Percentiles rank a stretch among this genome's conserved stretches.
These are phyloP conservation scores for Aleiodes testaceus DNA, from an alignment of 2,888 invertebrate genomes.

Conservation along the genomic window DNA sequence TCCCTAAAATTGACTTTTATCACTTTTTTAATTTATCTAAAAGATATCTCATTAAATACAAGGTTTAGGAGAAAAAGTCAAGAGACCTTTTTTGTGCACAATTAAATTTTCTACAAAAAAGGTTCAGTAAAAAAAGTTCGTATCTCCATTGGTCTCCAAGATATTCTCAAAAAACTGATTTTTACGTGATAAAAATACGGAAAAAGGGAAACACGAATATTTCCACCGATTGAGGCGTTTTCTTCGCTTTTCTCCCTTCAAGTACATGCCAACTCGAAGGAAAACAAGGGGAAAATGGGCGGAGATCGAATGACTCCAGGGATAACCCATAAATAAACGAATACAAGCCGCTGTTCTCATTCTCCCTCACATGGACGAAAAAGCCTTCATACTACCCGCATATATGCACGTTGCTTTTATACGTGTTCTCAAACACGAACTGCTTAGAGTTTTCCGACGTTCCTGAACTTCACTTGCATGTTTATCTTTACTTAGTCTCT, in stretches of 20 bases:
- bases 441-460: constrained; percentile 47
- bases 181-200: not conserved
- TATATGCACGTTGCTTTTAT: constrained; percentile 47
- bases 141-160: too few relatives aligned
- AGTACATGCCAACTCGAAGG: constrained; percentile 17
- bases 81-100: too few relatives aligned
- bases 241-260: not conserved
- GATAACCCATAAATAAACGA: constrained; percentile 62
- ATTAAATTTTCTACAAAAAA: too few relatives aligned
- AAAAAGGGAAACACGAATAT: not conserved
- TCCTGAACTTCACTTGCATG: constrained; percentile 35
- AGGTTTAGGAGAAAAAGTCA: too few relatives aligned
- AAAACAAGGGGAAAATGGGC: constrained; percentile 43
- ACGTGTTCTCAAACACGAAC: constrained; percentile 49
- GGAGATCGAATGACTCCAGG: constrained; percentile 43
- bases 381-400: constrained; percentile 60
- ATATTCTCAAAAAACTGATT: too few relatives aligned
- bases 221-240: too few relatives aligned
- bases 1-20: too few relatives aligned
- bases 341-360: constrained; percentile 34
- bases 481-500: constrained; percentile 38
- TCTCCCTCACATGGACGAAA: constrained; percentile 37
- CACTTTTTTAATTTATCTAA: too few relatives aligned
- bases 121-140: too few relatives aligned
- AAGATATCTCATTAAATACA: too few relatives aligned